Evolutionary conservation across 2,113 vertebrate species (phyloP).

Genomic region (Proteles cristata): DNA sequence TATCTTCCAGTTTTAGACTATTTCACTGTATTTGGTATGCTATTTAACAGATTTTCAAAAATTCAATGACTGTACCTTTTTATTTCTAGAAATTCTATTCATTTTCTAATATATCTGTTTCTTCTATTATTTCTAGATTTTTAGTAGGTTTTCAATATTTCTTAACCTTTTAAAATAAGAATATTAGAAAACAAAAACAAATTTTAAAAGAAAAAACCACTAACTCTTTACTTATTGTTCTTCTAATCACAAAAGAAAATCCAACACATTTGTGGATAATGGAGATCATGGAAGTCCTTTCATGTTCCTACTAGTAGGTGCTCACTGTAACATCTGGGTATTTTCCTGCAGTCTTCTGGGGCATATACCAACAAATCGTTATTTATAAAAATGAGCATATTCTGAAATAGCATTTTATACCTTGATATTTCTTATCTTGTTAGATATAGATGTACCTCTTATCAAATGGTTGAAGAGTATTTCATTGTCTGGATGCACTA

Average conservation of each 20-base stretch:
- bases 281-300: background rate
- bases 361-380: background rate
- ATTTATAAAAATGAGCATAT: background rate
- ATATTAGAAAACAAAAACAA: background rate
- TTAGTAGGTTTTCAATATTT: slow-evolving; percentile 1
- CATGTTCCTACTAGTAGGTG: background rate
- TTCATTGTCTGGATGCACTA: fast-evolving
- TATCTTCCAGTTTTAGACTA: slow-evolving; percentile 11
- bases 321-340: background rate
- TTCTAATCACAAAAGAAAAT: slow-evolving; percentile 38
- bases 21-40: background rate
- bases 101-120: slow-evolving; percentile 6
- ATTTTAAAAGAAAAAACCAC: background rate
- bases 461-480: background rate
- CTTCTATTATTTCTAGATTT: background rate
- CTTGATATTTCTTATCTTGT: background rate
- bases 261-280: background rate
- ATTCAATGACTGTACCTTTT: background rate
- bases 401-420: background rate
- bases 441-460: background rate
- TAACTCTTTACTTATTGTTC: background rate
- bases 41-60: slow-evolving; percentile 11
- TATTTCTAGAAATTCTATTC: slow-evolving; percentile 27
- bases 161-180: background rate
- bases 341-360: background rate